phyloP scores from a whole-genome alignment of 1,140 invertebrate species.

The Amyelois transitella region DNA sequence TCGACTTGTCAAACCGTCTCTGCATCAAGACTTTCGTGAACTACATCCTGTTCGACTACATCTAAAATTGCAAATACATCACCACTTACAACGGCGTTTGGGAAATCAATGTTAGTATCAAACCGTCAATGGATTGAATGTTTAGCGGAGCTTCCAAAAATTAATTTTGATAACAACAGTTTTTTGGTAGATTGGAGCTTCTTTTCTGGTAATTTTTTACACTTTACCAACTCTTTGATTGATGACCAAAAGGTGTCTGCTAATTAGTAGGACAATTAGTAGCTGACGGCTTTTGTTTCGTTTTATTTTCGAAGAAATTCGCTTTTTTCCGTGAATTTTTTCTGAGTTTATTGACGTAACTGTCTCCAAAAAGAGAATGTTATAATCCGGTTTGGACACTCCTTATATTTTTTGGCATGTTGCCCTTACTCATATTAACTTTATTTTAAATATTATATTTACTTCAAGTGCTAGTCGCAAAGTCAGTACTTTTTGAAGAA shows the following conservation, averaged over 20 bases:
- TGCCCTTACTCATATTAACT: no score
- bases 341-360: neutral
- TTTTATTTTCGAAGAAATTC: conserved; percentile 6
- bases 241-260: conserved; percentile 41
- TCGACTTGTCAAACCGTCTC: conserved; percentile 17
- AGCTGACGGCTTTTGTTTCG: conserved; percentile 20
- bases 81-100: neutral
- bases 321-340: neutral
- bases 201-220: conserved; percentile 28
- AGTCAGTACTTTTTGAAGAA: no score
- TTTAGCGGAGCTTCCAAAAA: neutral
- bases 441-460: no score
- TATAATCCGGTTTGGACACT: neutral
- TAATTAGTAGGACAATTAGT: conserved; percentile 50
- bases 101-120: neutral
- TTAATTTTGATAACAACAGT: neutral
- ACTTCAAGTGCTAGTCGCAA: no score
- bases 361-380: neutral
- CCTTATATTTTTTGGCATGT: neutral
- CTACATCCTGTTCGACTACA: neutral
- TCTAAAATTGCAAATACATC: neutral
- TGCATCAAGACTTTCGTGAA: conserved; percentile 4
- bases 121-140: neutral
- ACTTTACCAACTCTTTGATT: conserved; percentile 33
- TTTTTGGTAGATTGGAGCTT: conserved; percentile 7